phyloP scores from a whole-genome alignment of 2,888 invertebrate genomes.

The Drosophila engyochracea region DNA sequence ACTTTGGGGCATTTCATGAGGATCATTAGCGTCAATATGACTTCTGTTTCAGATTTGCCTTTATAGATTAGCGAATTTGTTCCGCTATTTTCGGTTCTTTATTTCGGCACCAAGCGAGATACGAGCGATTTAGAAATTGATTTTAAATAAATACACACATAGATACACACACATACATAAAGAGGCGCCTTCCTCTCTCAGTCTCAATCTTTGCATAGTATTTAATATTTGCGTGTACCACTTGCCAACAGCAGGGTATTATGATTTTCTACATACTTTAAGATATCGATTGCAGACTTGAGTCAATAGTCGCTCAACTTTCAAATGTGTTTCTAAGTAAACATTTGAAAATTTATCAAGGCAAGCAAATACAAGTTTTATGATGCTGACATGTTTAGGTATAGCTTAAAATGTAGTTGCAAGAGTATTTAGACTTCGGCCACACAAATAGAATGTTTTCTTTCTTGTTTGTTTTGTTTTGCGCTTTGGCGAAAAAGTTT shows the following conservation, averaged over 20 bases:
- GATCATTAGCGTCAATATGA: slow-evolving; percentile 65
- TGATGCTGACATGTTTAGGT: not conserved
- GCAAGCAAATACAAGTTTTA: not conserved
- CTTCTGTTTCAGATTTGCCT: slow-evolving; percentile 35
- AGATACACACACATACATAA: not conserved
- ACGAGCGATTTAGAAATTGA: slow-evolving; percentile 45
- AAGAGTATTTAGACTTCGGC: slow-evolving; percentile 22
- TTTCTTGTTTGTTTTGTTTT: slow-evolving; percentile 58
- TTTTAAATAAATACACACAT: slow-evolving; percentile 30
- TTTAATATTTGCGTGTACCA: not conserved
- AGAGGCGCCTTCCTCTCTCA: slow-evolving; percentile 32
- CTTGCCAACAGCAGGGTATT: not conserved
- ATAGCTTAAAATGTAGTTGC: not conserved
- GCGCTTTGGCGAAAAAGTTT: slow-evolving; percentile 61
- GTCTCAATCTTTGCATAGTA: slow-evolving; percentile 27
- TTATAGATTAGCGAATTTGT: slow-evolving; percentile 44
- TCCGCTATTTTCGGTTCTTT: slow-evolving; percentile 39
- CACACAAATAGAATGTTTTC: not conserved
- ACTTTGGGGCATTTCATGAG: slow-evolving; percentile 62
- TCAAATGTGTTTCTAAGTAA: not conserved
- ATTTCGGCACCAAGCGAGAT: slow-evolving; percentile 21
- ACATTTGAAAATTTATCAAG: not conserved
- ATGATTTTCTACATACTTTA: not conserved
- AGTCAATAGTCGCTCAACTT: not conserved
- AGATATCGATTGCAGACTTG: not conserved